Base-by-base conservation (phyloP, 37 sponge, comb jelly and placozoan species). In the Cladorhizidae sp. region DNA sequence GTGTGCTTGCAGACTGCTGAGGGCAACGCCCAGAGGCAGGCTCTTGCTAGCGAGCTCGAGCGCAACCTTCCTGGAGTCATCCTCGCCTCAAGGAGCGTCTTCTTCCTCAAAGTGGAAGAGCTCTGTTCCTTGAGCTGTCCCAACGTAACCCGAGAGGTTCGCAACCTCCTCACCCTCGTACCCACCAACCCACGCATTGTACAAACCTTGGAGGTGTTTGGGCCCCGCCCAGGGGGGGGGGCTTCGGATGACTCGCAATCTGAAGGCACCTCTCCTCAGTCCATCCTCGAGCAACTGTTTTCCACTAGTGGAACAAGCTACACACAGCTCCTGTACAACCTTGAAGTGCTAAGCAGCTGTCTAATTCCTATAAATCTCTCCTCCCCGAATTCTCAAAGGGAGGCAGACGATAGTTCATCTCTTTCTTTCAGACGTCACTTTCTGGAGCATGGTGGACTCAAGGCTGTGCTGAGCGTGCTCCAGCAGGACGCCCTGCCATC, bases 321-420 rank as follows among this genome's bases (percentile, higher is more conserved):
- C 11, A 83, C 80, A 2, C 84, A 85, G 49, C 70, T 95, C 18
- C 73, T 89, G 9, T 95, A 95, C 78, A 88, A 86, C 41, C 74
- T 95, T 14, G 95, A 95, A 87, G 88, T 87, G 50, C 75, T 90
- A 54, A 87, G 88, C 72, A 80, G 88, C 21, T 77, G 62, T 57
- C 72, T 94, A 28, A 82, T 93, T 67, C 94, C 94, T 29, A 72
- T 76, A 17, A 54, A 37, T 56, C 49, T 28, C 8, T 26, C 22
- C 22, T 28, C 62, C 25, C 6, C 8, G 17, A 6, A 61, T n/a
- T 6, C 7, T 26, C 62, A 77, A 0, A 76, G 51, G 32, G 83
- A 75, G 28, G 74, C 64, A 2, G 76, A 78, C 20, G 82, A 80
- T 1, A 59, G 25, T 33, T 32, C 72, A 1, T 43, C 83, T 22